Conservation (phyloP, 1,140 invertebrate species). For the Calosoma granatense region DNA sequence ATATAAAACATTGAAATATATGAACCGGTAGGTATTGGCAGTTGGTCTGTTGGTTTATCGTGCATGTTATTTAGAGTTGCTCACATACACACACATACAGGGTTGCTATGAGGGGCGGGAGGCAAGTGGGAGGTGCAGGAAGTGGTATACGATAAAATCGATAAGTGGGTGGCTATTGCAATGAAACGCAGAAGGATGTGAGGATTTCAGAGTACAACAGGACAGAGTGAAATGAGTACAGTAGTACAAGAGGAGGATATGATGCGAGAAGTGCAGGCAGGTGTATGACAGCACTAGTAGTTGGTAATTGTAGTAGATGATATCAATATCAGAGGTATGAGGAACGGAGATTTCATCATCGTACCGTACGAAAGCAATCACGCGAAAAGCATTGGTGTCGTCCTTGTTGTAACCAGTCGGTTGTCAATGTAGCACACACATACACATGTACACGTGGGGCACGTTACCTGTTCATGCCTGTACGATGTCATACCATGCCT, state of each 20-base stretch:
- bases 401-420: conserved; percentile 1
- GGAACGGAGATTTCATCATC: conserved; percentile 7
- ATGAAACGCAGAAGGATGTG: not conserved
- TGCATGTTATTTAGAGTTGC: conserved; percentile 9
- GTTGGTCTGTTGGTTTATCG: conserved; percentile 4
- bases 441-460: too few relatives aligned
- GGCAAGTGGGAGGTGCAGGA: not conserved
- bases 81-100: too few relatives aligned
- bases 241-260: not conserved
- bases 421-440: not conserved
- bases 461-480: too few relatives aligned
- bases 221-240: not conserved
- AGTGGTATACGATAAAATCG: not conserved
- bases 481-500: too few relatives aligned
- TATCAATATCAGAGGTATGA: too few relatives aligned
- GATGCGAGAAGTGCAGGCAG: not conserved
- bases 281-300: too few relatives aligned
- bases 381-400: conserved; percentile 5
- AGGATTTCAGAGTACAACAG: too few relatives aligned
- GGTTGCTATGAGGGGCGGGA: too few relatives aligned
- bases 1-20: conserved; percentile 7
- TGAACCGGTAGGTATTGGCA: conserved; percentile 8
- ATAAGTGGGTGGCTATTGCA: not conserved
- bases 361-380: conserved; percentile 4
- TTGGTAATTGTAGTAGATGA: too few relatives aligned